Evolutionary conservation across 2,888 invertebrate genomes (phyloP).

Genomic region (Campopleginae sp.): DNA sequence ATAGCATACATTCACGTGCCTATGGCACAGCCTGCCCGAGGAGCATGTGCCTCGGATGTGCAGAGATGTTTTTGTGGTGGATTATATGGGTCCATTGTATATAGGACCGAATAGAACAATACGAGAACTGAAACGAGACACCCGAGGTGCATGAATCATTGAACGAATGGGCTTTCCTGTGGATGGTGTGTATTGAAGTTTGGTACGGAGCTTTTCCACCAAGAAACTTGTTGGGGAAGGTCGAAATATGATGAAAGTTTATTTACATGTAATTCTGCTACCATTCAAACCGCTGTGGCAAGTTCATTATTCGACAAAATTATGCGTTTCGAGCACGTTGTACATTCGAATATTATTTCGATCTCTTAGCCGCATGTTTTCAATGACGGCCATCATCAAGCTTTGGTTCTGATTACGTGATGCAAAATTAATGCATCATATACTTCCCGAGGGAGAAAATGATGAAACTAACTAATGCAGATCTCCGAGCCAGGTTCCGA

Average conservation of each 20-base stretch:
- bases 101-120: conserved; percentile 22
- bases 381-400: no score
- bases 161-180: conserved; percentile 11
- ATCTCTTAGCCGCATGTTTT: no score
- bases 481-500: no score
- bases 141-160: conserved; percentile 22
- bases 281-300: no score
- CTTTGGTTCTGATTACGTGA: no score
- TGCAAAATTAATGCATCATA: no score
- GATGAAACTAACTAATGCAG: no score
- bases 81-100: background rate
- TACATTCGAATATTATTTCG: no score
- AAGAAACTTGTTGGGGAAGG: no score
- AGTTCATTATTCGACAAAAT: no score
- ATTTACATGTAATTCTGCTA: background rate
- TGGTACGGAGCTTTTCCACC: background rate
- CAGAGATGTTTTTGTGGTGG: conserved; percentile 20
- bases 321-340: no score
- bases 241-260: background rate
- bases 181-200: background rate
- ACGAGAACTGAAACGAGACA: conserved; percentile 10
- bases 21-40: conserved; percentile 6
- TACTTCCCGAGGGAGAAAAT: no score
- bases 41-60: conserved; percentile 3
- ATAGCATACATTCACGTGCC: background rate